Conservation (phyloP, 1,140 invertebrate genomes). For the Copidosoma floridanum region DNA sequence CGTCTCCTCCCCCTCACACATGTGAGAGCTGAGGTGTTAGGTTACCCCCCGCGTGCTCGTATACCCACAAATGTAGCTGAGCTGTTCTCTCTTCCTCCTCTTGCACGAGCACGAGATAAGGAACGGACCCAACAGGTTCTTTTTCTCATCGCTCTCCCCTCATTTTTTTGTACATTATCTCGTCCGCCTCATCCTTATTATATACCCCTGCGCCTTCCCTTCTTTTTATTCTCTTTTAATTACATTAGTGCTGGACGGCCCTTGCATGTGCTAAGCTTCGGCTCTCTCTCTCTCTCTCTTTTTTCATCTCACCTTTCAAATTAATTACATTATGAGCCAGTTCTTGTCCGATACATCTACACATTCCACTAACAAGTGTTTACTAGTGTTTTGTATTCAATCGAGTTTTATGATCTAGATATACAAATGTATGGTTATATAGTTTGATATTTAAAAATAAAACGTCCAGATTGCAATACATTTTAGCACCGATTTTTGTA, state of each 20-base stretch:
- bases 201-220: neutral
- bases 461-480: too few species aligned
- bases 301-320: neutral
- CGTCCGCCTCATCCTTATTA: neutral
- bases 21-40: slow-evolving; percentile 14
- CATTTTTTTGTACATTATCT: too few species aligned
- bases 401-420: too few species aligned
- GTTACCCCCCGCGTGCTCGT: slow-evolving; percentile 13
- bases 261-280: too few species aligned
- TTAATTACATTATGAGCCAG: slow-evolving; percentile 18
- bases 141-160: slow-evolving; percentile 17
- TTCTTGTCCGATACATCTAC: too few species aligned
- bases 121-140: slow-evolving; percentile 22
- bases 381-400: too few species aligned
- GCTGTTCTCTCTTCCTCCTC: neutral
- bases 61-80: too few species aligned
- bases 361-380: too few species aligned
- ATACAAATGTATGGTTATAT: too few species aligned
- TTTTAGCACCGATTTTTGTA: too few species aligned
- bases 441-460: too few species aligned
- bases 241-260: slow-evolving; percentile 2
- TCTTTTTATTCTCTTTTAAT: slow-evolving; percentile 18
- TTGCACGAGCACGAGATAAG: slow-evolving; percentile 6
- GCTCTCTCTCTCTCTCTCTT: neutral
- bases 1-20: neutral